Evolutionary conservation across 2,888 invertebrate genomes (phyloP), one percentile per base, ranked within the genome.

Genomic region (Prenolepis imparis): DNA sequence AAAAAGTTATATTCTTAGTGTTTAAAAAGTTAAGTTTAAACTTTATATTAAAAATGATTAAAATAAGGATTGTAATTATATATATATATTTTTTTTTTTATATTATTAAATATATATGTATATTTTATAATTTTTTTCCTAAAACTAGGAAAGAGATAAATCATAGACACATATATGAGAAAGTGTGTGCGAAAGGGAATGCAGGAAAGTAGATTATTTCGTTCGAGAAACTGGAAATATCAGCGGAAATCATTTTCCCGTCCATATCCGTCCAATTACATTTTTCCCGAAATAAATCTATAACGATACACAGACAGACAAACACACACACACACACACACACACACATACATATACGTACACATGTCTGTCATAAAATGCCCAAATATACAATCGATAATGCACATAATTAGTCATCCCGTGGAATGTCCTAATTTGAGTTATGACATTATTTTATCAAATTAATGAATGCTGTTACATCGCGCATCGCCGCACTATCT

Each of bases 401-500:
- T 44, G 32, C 18, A 18, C 32, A 39, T 41, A 78, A 73, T 18
- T 18, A 73, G n/a, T 59, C 44, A 15, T 78, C 44, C 74, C 18
- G 12, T 28, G 44, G 21, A 72, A 70, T 32, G 74, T 73, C 36
- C 74, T 61, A 80, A 73, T 80, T 73, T 73, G 44, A 44, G 32
- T 73, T 73, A 44, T 73, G 44, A 59, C 74, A 80, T 80, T 74
- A 73, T 80, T 80, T 80, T 64, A 73, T 80, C 59, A 59, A 80
- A 73, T 80, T 80, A 80, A 80, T 80, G 72, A 80, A 59, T 59
- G 59, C 57, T 24, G 8, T 57, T 80, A 36, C 73, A 73, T 57
- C 57, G 32, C 57, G 41, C 78, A 73, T 78, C 44, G 44, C 36
- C 8, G 78, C 75, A 32, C 57, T 55, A 59, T 74, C 44, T 80